Conservation (phyloP, 2,113 vertebrate species). For the Ammospiza nelsoni region DNA sequence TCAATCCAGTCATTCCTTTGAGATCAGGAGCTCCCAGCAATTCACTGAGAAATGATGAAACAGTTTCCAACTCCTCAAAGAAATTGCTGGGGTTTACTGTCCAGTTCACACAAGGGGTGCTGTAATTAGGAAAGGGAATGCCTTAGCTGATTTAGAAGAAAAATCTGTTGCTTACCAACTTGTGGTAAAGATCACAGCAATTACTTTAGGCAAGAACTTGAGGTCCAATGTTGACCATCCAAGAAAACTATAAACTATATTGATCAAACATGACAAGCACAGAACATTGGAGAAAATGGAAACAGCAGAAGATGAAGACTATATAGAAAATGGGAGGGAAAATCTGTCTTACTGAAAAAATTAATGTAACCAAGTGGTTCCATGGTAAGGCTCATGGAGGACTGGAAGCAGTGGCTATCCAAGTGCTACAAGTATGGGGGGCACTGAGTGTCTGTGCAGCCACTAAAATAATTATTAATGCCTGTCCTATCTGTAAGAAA, state of each 20-base stretch:
- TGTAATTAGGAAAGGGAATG: background rate
- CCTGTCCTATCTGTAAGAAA: background rate
- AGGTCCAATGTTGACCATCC: accelerated
- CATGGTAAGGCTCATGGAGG: background rate
- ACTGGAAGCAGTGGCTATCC: background rate
- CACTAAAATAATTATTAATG: background rate
- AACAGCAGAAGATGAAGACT: background rate
- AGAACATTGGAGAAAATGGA: background rate
- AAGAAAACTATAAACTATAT: background rate
- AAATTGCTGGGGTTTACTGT: background rate
- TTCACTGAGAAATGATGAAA: background rate
- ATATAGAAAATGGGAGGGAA: background rate
- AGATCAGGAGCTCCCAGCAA: background rate
- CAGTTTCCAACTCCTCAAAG: background rate
- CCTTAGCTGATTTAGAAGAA: background rate
- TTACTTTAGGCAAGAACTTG: background rate
- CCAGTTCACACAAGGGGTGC: background rate
- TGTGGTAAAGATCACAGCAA: background rate
- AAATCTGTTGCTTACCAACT: accelerated
- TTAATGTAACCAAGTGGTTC: background rate
- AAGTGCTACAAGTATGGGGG: background rate
- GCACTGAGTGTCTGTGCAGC: background rate
- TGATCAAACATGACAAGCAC: background rate
- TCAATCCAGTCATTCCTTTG: background rate
- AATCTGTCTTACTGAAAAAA: background rate